Evolutionary conservation across 2,113 vertebrate species (phyloP).

Genomic region (Hemiprocne comata): DNA sequence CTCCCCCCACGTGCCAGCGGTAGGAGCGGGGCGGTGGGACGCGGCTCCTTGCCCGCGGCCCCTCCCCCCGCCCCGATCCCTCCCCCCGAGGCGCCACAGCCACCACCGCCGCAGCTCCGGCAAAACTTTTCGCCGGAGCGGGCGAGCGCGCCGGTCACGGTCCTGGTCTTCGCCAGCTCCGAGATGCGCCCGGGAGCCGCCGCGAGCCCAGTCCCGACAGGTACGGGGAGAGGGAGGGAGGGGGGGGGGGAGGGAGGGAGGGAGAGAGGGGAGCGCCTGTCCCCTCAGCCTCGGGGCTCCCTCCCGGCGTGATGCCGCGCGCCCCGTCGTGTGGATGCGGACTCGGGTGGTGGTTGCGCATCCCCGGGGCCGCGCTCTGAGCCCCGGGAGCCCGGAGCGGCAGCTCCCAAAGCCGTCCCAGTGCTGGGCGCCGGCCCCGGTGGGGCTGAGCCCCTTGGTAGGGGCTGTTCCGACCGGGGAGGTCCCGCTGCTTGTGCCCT

Average conservation of each 20-base stretch:
- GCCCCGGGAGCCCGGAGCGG: not conserved
- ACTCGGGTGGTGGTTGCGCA: not conserved
- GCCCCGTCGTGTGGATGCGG: not conserved
- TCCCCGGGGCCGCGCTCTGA: not conserved
- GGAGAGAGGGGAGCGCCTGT: not conserved
- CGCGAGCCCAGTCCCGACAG: not conserved
- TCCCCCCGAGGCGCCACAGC: not conserved
- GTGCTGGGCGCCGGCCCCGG: not conserved
- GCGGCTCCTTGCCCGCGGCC: not conserved
- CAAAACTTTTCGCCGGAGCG: constrained; percentile 50
- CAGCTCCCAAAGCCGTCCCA: not conserved
- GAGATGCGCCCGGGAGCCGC: constrained; percentile 36
- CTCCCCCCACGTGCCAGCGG: not conserved
- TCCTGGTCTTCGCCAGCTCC: not conserved
- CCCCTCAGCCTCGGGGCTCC: not conserved
- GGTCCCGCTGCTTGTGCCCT: not conserved
- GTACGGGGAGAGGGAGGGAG: not conserved
- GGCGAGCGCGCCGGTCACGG: not conserved
- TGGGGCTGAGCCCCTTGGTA: not conserved
- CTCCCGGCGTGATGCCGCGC: not conserved
- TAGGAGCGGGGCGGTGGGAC: not conserved
- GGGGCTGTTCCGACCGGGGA: not conserved
- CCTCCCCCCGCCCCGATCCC: not conserved
- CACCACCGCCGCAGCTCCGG: constrained; percentile 13
- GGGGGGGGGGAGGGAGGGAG: not conserved